Conservation (phyloP, 2,797 vertebrate genomes). For the Heliangelus exortis region DNA sequence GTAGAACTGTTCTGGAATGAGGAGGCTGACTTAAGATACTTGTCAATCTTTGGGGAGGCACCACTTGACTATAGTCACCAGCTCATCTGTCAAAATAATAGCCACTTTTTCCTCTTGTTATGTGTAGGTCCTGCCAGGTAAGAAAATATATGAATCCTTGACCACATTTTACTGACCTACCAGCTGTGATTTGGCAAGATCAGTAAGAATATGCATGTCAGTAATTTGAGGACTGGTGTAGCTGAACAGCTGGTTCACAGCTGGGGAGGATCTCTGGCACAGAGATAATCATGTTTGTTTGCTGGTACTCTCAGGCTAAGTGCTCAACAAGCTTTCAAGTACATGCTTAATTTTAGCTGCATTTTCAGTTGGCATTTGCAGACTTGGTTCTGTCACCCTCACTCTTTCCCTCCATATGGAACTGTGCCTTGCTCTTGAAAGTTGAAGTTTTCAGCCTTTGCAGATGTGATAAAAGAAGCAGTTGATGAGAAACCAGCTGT, state of each 20-base stretch:
- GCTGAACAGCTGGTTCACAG: background rate
- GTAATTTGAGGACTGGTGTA: background rate
- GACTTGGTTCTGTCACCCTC: background rate
- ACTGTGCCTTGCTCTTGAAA: background rate
- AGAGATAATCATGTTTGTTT: background rate
- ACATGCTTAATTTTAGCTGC: background rate
- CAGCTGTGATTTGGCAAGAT: background rate
- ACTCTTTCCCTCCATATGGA: background rate
- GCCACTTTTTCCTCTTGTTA: background rate
- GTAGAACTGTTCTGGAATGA: background rate
- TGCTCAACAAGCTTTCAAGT: background rate
- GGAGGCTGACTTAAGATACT: background rate
- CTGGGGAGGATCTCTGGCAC: background rate
- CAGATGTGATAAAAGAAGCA: background rate
- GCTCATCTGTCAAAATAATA: background rate
- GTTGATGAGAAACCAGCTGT: background rate
- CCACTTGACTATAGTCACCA: background rate
- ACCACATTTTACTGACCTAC: background rate
- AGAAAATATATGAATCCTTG: background rate
- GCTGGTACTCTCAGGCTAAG: background rate
- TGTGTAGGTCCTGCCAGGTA: background rate
- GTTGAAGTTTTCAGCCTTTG: background rate
- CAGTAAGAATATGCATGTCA: background rate
- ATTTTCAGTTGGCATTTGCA: background rate
- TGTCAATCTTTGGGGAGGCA: background rate